Conservation (phyloP, 1,140 invertebrate genomes). For the Globodera rostochiensis region DNA sequence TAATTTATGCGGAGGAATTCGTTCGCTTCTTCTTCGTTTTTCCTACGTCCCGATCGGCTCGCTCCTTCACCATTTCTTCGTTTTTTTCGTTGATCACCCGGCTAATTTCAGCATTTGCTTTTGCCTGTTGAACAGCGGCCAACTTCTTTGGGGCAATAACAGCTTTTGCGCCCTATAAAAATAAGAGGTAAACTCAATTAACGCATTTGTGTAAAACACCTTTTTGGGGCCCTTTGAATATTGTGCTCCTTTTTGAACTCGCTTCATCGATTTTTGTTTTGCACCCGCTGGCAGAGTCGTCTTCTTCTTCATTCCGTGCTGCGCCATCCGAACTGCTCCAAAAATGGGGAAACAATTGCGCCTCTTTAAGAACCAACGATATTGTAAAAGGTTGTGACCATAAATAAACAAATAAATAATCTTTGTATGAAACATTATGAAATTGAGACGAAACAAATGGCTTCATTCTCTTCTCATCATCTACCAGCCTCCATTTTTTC, state of each 20-base stretch:
- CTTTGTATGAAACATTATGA: neutral
- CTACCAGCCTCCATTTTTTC: conserved; percentile 73
- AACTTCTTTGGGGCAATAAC: conserved; percentile 28
- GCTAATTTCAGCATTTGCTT: conserved; percentile 48
- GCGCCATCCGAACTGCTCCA: conserved; percentile 38
- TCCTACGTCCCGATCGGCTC: conserved; percentile 48
- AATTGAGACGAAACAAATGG: neutral
- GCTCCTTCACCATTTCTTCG: conserved; percentile 48
- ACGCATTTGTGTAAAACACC: neutral
- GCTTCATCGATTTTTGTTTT: conserved; percentile 49
- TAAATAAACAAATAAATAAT: neutral
- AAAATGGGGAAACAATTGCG: neutral
- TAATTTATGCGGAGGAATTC: neutral
- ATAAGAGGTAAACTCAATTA: neutral
- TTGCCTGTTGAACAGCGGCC: conserved; percentile 31
- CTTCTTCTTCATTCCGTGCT: conserved; percentile 53
- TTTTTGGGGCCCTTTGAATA: conserved; percentile 41
- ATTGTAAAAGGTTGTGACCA: neutral
- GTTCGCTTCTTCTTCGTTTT: conserved; percentile 24
- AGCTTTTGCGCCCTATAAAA: conserved; percentile 6
- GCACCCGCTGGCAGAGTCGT: conserved; percentile 45
- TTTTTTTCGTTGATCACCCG: conserved; percentile 54
- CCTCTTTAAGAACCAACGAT: neutral
- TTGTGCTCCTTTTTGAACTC: conserved; percentile 32
- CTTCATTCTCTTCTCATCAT: neutral